These are phyloP conservation scores for Nannoperca obscura DNA, from an alignment of 2,797 vertebrate species.

Conservation along the genomic window DNA sequence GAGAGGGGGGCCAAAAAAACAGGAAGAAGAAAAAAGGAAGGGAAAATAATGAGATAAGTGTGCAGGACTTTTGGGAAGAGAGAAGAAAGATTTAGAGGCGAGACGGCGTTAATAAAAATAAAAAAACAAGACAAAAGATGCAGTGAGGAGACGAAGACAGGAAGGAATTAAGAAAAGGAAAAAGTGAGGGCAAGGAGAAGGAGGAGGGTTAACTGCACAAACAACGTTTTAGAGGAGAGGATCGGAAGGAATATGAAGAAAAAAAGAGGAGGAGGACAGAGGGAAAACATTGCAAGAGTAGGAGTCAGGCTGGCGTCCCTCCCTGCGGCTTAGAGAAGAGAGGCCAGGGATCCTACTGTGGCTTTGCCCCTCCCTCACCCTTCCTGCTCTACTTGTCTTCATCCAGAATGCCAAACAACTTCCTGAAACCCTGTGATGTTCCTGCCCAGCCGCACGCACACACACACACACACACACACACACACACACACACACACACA, in stretches of 20 bases:
- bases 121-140: slow-evolving; percentile 29
- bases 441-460: slow-evolving; percentile 57
- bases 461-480: slow-evolving; percentile 8
- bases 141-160: not conserved
- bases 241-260: slow-evolving; percentile 22
- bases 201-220: slow-evolving; percentile 35
- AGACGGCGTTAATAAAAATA: not conserved
- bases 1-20: slow-evolving; percentile 30
- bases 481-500: slow-evolving; percentile 2
- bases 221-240: slow-evolving; percentile 46
- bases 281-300: slow-evolving; percentile 44
- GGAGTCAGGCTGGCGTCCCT: slow-evolving; percentile 66
- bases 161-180: slow-evolving; percentile 13
- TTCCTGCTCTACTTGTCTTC: slow-evolving; percentile 50
- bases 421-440: slow-evolving; percentile 70
- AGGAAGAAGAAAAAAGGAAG: slow-evolving; percentile 44
- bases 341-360: slow-evolving; percentile 71
- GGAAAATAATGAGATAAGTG: slow-evolving; percentile 51
- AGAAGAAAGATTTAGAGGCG: slow-evolving; percentile 51
- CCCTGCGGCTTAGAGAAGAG: slow-evolving; percentile 60
- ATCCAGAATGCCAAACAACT: slow-evolving; percentile 73
- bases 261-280: slow-evolving; percentile 2
- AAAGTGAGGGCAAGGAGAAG: slow-evolving; percentile 8
- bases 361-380: slow-evolving; percentile 49
- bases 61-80: slow-evolving; percentile 15